Evolutionary conservation across 2,888 invertebrate genomes (phyloP).

Genomic region (Apotomis turbidana): DNA sequence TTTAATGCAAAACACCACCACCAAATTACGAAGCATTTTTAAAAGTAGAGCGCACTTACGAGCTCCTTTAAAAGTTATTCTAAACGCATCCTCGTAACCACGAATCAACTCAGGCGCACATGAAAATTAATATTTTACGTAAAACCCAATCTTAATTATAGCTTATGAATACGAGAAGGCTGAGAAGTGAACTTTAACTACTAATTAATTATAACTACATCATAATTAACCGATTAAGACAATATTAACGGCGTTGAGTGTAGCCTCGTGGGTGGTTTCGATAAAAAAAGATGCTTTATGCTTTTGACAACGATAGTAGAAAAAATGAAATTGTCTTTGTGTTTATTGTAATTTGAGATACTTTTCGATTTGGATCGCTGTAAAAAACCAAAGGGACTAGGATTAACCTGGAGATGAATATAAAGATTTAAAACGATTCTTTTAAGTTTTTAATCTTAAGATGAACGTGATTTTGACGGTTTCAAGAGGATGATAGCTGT

Average conservation of each 20-base stretch:
- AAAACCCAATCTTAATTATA: slow-evolving; percentile 9
- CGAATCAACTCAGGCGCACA: neutral
- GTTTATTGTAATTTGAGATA: slow-evolving; percentile 15
- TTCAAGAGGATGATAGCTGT: no score
- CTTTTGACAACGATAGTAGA: neutral
- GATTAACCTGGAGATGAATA: neutral
- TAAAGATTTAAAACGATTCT: neutral
- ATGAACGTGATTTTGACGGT: no score
- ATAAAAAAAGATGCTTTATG: slow-evolving; percentile 1
- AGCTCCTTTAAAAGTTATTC: no score
- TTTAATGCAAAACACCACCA: no score
- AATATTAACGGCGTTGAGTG: slow-evolving; percentile 37
- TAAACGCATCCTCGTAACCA: neutral
- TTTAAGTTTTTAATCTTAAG: neutral
- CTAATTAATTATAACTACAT: slow-evolving; percentile 40
- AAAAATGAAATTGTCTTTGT: slow-evolving; percentile 14
- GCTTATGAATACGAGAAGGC: slow-evolving; percentile 4
- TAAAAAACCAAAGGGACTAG: neutral
- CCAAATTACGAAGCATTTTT: no score
- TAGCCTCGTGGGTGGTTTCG: slow-evolving; percentile 24
- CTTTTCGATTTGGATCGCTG: neutral
- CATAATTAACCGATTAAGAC: slow-evolving; percentile 42
- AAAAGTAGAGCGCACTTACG: no score
- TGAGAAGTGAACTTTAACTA: slow-evolving; percentile 15
- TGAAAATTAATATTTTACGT: slow-evolving; percentile 11